Evolutionary conservation across 2,888 invertebrate genomes (phyloP).

Genomic region (Marasmarcha lunaedactyla): DNA sequence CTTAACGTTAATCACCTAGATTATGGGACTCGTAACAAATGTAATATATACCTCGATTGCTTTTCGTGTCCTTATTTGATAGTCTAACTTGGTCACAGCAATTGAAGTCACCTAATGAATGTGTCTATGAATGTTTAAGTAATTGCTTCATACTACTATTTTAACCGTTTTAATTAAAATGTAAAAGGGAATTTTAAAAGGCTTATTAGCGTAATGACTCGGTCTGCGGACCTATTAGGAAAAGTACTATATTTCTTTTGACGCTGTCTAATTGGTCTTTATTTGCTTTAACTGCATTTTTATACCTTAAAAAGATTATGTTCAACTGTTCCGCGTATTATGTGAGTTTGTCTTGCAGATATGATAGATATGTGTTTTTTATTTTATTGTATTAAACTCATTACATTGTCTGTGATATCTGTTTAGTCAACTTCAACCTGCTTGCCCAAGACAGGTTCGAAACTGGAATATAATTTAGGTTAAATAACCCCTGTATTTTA

Average conservation of each 20-base stretch:
- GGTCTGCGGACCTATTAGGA: background rate
- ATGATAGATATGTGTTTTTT: too few species aligned
- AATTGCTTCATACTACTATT: constrained; percentile 30
- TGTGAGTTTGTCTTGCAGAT: too few species aligned
- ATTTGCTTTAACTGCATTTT: background rate
- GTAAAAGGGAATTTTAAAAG: constrained; percentile 16
- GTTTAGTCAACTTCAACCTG: too few species aligned
- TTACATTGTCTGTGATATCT: too few species aligned
- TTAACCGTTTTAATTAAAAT: constrained; percentile 31
- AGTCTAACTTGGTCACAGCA: constrained; percentile 30
- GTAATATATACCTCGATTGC: too few species aligned
- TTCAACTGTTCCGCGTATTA: too few species aligned
- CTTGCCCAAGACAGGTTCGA: too few species aligned
- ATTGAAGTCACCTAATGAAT: constrained; percentile 36
- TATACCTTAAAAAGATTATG: background rate
- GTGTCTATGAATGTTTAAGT: constrained; percentile 34
- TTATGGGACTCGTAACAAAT: constrained; percentile 22
- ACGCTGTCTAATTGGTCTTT: too few species aligned
- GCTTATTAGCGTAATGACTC: background rate
- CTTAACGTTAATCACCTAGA: too few species aligned
- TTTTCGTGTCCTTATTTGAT: constrained; percentile 24
- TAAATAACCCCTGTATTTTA: too few species aligned
- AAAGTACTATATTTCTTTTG: background rate
- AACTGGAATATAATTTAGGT: too few species aligned
- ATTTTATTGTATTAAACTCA: too few species aligned